These are phyloP conservation scores for Borostomias antarcticus DNA, from an alignment of 2,797 vertebrate species.

Conservation along the genomic window DNA sequence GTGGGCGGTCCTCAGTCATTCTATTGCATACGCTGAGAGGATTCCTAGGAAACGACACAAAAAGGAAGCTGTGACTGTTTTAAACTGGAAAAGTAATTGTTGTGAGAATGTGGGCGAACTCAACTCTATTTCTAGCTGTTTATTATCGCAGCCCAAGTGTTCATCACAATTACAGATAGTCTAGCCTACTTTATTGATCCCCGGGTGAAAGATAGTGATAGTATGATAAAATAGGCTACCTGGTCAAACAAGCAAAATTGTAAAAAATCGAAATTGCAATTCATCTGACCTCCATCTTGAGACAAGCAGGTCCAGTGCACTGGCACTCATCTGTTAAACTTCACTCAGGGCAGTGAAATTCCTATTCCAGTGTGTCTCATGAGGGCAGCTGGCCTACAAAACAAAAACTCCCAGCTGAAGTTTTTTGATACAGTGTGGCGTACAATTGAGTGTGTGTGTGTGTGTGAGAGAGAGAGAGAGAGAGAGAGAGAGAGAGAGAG, in stretches of 20 bases:
- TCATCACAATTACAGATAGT: too few relatives aligned
- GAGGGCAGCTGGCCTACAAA: not conserved
- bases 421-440: not conserved
- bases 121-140: too few relatives aligned
- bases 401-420: not conserved
- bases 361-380: conserved; percentile 25
- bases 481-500: not conserved
- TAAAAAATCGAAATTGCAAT: not conserved
- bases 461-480: not conserved
- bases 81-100: too few relatives aligned
- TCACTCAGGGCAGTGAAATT: conserved; percentile 58
- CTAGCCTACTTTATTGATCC: not conserved
- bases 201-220: too few relatives aligned
- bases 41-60: too few relatives aligned
- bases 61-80: too few relatives aligned
- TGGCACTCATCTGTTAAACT: conserved; percentile 53
- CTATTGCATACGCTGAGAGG: conserved; percentile 22
- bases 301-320: not conserved
- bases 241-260: not conserved
- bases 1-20: conserved; percentile 41
- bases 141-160: too few relatives aligned
- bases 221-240: not conserved
- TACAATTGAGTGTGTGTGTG: not conserved
- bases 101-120: too few relatives aligned
- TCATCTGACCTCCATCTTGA: not conserved